phyloP scores from a whole-genome alignment of 2,113 vertebrate genomes.

The Taurulus bubalis region DNA sequence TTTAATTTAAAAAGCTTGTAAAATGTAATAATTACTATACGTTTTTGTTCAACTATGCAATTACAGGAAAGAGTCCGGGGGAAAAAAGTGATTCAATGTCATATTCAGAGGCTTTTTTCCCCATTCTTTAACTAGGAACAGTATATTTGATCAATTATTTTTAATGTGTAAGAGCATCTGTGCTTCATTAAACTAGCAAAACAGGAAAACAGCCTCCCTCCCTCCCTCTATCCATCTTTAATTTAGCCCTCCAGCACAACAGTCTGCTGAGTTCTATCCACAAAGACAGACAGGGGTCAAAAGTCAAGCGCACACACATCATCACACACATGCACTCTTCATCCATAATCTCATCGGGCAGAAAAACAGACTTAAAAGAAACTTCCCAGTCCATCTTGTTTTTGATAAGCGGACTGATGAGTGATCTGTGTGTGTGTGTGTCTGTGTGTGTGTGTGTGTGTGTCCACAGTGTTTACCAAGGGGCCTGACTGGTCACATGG shows the following conservation, averaged over 20 bases:
- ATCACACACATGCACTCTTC: conserved; percentile 18
- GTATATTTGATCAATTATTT: conserved; percentile 1
- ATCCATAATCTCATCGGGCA: conserved; percentile 15
- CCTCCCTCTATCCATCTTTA: conserved; percentile 2
- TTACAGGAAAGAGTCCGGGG: neutral
- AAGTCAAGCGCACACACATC: conserved; percentile 41
- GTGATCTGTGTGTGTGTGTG: conserved; percentile 23
- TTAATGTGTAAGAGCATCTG: conserved; percentile 26
- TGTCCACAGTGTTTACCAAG: conserved; percentile 17
- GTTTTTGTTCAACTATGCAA: neutral
- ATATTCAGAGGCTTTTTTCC: conserved; percentile 4
- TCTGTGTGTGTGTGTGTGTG: conserved; percentile 9
- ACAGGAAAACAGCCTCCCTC: conserved; percentile 20
- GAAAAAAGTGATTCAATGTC: neutral
- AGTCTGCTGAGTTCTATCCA: conserved; percentile 30
- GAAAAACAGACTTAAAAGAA: conserved; percentile 30
- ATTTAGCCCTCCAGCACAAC: conserved; percentile 14
- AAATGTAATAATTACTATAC: neutral
- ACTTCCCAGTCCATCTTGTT: conserved; percentile 17
- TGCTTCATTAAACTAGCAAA: conserved; percentile 28
- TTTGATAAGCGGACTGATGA: conserved; percentile 42
- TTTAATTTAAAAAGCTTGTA: neutral
- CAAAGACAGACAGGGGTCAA: conserved; percentile 37
- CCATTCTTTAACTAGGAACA: neutral
- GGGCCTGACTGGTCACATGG: conserved; percentile 53